A percentile compares a stretch with the other conserved stretches of the same genome.
phyloP scores from a whole-genome alignment of 2,797 vertebrate species.

The Alfaro cultratus region DNA sequence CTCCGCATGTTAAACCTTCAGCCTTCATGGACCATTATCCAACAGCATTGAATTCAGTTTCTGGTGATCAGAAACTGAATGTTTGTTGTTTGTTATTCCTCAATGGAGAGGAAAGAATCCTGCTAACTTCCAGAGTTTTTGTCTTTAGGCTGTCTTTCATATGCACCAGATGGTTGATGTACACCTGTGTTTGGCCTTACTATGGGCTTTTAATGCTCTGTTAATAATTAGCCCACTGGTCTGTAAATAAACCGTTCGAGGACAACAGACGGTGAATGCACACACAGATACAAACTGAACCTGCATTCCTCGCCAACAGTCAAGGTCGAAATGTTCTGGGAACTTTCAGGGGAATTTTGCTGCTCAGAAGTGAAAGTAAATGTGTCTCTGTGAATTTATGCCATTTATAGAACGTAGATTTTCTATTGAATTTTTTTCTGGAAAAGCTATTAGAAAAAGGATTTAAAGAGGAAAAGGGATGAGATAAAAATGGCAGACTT shows the following conservation, averaged over 20 bases:
- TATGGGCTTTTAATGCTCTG: slow-evolving; percentile 35
- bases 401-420: not conserved
- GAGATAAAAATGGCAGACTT: not conserved
- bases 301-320: slow-evolving; percentile 59
- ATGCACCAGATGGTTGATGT: slow-evolving; percentile 22
- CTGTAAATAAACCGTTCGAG: slow-evolving; percentile 59
- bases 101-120: slow-evolving; percentile 27
- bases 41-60: slow-evolving; percentile 55
- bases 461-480: not conserved
- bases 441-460: not conserved
- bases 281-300: slow-evolving; percentile 33
- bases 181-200: slow-evolving; percentile 27
- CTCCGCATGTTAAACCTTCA: slow-evolving; percentile 53
- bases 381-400: not conserved
- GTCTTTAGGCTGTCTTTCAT: slow-evolving; percentile 19
- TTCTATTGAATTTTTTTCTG: not conserved
- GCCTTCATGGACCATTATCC: slow-evolving; percentile 68
- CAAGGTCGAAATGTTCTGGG: slow-evolving; percentile 64
- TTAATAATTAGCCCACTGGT: slow-evolving; percentile 74
- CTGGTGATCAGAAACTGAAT: slow-evolving; percentile 44
- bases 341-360: slow-evolving; percentile 46
- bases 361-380: slow-evolving; percentile 46
- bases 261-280: slow-evolving; percentile 46
- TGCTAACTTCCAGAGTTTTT: slow-evolving; percentile 31
- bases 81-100: slow-evolving; percentile 30